Conservation (phyloP, 2,113 vertebrate species). For the Ameiurus melas region DNA sequence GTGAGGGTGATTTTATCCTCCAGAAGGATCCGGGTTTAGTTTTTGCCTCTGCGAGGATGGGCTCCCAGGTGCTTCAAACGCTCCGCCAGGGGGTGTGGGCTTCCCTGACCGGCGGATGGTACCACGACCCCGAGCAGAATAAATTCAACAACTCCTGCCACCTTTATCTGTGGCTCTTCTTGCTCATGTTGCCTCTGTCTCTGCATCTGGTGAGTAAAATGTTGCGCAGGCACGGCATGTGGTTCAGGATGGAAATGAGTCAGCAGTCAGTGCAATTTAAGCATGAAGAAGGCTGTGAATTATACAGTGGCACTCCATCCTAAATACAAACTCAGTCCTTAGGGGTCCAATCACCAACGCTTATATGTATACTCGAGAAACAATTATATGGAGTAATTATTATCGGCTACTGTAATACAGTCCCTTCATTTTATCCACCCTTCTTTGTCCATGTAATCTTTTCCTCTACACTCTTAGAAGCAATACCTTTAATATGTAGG, state of each 20-base stretch:
- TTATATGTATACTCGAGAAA: neutral
- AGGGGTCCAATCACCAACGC: neutral
- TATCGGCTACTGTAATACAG: neutral
- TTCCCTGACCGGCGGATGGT: constrained; percentile 93
- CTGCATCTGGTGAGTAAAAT: constrained; percentile 88
- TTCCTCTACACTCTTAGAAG: neutral
- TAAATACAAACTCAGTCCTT: neutral
- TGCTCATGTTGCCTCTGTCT: constrained; percentile 87
- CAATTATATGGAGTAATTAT: neutral
- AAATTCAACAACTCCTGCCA: constrained; percentile 96
- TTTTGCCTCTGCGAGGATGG: constrained; percentile 74
- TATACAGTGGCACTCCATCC: neutral
- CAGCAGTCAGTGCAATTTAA: neutral
- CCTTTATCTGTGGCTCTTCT: constrained; percentile 94
- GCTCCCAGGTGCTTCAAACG: constrained; percentile 85
- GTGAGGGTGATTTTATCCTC: constrained; percentile 44
- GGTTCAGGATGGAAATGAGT: constrained; percentile 17
- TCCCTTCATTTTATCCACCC: neutral
- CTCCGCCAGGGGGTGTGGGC: constrained; percentile 94
- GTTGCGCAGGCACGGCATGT: constrained; percentile 16
- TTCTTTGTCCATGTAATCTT: neutral
- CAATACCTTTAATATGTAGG: neutral
- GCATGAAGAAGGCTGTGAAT: neutral
- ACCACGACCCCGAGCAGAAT: constrained; percentile 93
- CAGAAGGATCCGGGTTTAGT: constrained; percentile 64